Percentiles rank a stretch among this genome's conserved stretches.
Evolutionary conservation across 2,797 vertebrate species (phyloP).

Genomic region (Nannoperca australis): DNA sequence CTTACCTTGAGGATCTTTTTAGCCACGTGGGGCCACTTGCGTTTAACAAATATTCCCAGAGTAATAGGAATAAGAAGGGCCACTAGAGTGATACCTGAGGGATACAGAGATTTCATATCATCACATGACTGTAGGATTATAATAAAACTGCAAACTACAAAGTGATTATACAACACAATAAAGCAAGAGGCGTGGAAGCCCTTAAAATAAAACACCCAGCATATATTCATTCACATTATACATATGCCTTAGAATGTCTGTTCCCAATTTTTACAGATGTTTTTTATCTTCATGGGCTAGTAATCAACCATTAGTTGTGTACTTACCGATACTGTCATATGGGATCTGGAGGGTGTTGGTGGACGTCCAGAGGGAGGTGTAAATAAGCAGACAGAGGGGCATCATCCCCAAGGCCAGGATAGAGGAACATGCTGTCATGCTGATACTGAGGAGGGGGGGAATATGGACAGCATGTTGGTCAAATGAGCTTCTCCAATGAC

Average conservation of each 20-base stretch:
- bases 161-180: not conserved
- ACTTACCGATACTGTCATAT: slow-evolving; percentile 92
- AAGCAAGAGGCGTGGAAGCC: not conserved
- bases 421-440: slow-evolving; percentile 97
- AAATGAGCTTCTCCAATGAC: not conserved
- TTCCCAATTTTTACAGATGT: not conserved
- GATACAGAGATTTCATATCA: slow-evolving; percentile 7
- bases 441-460: slow-evolving; percentile 85
- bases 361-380: slow-evolving; percentile 91
- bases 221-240: not conserved
- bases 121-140: not conserved
- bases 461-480: not conserved
- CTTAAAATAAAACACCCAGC: not conserved
- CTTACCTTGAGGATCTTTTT: slow-evolving; percentile 94
- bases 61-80: slow-evolving; percentile 90
- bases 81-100: slow-evolving; percentile 90
- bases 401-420: slow-evolving; percentile 98
- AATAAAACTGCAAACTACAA: not conserved
- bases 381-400: slow-evolving; percentile 94
- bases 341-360: slow-evolving; percentile 88
- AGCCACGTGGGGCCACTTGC: slow-evolving; percentile 88
- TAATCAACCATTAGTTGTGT: not conserved
- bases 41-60: slow-evolving; percentile 89
- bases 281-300: too few relatives aligned
- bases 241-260: not conserved